Conservation (phyloP, 2,113 vertebrate genomes). For the Lutjanus erythropterus region DNA sequence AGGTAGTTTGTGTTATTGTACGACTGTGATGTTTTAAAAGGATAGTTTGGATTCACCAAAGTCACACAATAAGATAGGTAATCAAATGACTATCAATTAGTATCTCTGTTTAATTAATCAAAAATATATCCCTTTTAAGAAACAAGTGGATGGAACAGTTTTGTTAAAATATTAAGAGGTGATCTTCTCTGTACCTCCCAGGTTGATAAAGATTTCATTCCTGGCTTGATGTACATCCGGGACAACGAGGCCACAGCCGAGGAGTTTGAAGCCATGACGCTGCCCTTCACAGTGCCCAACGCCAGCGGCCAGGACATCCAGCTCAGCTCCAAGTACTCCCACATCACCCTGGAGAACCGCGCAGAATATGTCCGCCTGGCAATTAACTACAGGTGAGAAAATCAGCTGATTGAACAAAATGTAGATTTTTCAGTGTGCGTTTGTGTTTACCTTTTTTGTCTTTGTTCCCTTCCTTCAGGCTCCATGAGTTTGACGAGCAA, state of each 20-base stretch:
- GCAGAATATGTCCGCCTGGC: constrained; percentile 96
- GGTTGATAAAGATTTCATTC: constrained; percentile 99
- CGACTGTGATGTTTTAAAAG: too few species aligned
- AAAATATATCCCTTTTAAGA: too few species aligned
- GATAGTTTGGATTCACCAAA: too few species aligned
- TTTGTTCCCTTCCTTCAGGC: constrained; percentile 79
- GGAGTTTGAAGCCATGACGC: constrained; percentile 97
- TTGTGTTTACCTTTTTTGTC: background rate
- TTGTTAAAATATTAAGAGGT: background rate
- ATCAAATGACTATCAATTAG: too few species aligned
- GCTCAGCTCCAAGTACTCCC: constrained; percentile 95
- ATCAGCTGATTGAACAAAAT: background rate
- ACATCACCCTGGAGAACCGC: constrained; percentile 96
- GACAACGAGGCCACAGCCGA: constrained; percentile 97
- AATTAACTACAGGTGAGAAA: constrained; percentile 94
- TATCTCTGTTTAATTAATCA: too few species aligned
- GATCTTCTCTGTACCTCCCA: constrained; percentile 56
- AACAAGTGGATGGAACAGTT: background rate
- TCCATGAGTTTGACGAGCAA: constrained; percentile 98
- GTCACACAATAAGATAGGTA: too few species aligned
- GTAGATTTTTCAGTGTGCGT: background rate
- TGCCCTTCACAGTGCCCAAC: constrained; percentile 97
- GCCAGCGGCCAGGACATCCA: constrained; percentile 98
- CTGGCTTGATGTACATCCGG: constrained; percentile 98
- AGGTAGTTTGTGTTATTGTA: too few species aligned